Evolutionary conservation across 2,113 vertebrate genomes (phyloP).

Genomic region (Suricata suricatta): DNA sequence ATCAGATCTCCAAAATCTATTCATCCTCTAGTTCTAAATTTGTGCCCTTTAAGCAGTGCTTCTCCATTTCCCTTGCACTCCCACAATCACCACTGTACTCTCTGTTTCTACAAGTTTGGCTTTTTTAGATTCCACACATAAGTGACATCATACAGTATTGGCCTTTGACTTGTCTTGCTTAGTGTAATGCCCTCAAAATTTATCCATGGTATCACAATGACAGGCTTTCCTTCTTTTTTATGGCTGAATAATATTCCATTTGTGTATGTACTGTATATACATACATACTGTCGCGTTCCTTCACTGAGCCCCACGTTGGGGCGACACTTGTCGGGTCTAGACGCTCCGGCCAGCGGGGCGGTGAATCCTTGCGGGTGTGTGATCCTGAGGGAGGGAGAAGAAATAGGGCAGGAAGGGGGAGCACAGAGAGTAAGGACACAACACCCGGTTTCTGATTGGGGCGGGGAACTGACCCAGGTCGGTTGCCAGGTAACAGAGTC

Average conservation of each 20-base stretch:
- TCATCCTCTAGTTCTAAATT: not conserved
- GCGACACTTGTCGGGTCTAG: too few species aligned
- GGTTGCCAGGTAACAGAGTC: too few species aligned
- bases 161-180: not conserved
- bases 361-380: too few species aligned
- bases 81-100: not conserved
- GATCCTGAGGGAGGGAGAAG: too few species aligned
- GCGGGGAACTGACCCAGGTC: too few species aligned
- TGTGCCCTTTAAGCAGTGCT: not conserved
- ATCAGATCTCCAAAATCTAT: not conserved
- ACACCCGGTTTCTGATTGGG: too few species aligned
- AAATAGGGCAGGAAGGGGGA: too few species aligned
- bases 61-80: not conserved
- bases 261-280: not conserved
- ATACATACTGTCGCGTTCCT: too few species aligned
- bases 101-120: not conserved
- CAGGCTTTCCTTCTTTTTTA: not conserved
- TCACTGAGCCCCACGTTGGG: too few species aligned
- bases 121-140: not conserved
- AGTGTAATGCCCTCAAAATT: not conserved
- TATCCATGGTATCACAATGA: not conserved
- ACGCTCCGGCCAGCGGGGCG: too few species aligned
- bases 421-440: too few species aligned
- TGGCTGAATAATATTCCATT: not conserved
- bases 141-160: not conserved